Base-by-base conservation (phyloP, 2,888 invertebrate genomes). In the Orchestes rusci region DNA sequence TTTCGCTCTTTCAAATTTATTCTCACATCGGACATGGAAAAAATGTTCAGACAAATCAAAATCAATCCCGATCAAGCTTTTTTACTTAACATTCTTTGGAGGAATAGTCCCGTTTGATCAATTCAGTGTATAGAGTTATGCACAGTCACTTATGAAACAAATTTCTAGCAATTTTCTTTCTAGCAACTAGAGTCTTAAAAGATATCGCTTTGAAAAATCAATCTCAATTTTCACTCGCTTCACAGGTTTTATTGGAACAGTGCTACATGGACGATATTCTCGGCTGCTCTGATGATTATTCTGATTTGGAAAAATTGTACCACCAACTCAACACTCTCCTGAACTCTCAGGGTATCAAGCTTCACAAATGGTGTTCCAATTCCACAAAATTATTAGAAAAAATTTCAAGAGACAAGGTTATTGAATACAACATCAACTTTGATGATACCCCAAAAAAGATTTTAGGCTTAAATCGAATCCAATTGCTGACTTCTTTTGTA, bases 11-110 rank as follows among this genome's bases (percentile, higher is more conserved):
- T 19, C 20, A 36, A 45, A 35, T 47, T 19, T 35, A 43, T 48
- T 15, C 28, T 51, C 1, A 46, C 33, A 10, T 20, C 17, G 4
- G 50, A 53, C 29, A 51, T 46, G 23, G 20, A 45, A 38, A 52
- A 52, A 40, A 52, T 52, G 48, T 52, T 39, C 29, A 29, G 52
- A 2, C 41, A 48, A 28, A 50, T 51, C 5, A 27, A 15, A 16
- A 30, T 48, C 1, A 42, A 47, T 12, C 48, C 45, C 2, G 19
- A 34, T 16, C 49, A 52, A 8, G 39, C 32, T 8, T 43, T 39
- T 39, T 28, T 48, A 16, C 43, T 45, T 28, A 48, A 51, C n/a
- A 51, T 52, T 41, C 16, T 54, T 2, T 54, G 52, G 51, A 28
- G 54, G 12, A 41, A 49, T 13, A 12, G 28, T n/a, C 43, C 47